A percentile compares a stretch with the other conserved stretches of the same genome.
These are phyloP conservation scores for Planiliza haematocheilus DNA, from an alignment of 2,113 vertebrate genomes.

Conservation along the genomic window DNA sequence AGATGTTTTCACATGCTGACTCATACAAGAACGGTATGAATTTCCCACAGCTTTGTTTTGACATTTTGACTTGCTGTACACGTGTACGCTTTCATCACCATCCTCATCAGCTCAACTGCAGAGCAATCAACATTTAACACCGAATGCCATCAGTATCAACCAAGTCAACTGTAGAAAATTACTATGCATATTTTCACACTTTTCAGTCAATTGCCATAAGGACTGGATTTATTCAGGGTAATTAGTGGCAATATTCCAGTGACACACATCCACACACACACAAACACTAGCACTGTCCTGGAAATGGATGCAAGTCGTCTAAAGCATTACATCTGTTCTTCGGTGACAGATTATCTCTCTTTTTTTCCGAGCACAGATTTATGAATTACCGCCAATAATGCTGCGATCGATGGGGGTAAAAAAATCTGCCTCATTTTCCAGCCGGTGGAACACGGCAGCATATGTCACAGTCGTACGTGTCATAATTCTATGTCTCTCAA, in stretches of 20 bases:
- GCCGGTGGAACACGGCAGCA: conserved; percentile 49
- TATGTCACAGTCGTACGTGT: conserved; percentile 55
- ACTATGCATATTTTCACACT: conserved; percentile 47
- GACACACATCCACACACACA: conserved; percentile 24
- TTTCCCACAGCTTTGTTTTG: no score
- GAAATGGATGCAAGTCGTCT: conserved; percentile 56
- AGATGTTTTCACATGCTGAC: no score
- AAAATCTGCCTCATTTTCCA: conserved; percentile 36
- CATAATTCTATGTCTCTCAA: conserved; percentile 38
- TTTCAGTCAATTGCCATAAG: conserved; percentile 59
- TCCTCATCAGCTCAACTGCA: conserved; percentile 19
- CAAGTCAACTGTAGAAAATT: conserved; percentile 48
- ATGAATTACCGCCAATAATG: conserved; percentile 61
- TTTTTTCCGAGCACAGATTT: conserved; percentile 47
- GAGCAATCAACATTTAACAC: conserved; percentile 17
- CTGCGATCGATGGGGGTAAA: conserved; percentile 46
- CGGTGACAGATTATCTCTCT: conserved; percentile 56
- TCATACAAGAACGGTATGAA: no score
- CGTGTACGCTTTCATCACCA: conserved; percentile 13
- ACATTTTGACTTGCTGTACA: not conserved
- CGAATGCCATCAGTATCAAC: conserved; percentile 25
- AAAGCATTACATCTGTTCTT: conserved; percentile 56
- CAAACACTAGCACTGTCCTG: conserved; percentile 8
- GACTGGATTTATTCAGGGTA: conserved; percentile 60
- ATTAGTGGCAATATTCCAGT: conserved; percentile 62